Base-by-base conservation (phyloP, 2,797 vertebrate species). In the Remorina albescens region DNA sequence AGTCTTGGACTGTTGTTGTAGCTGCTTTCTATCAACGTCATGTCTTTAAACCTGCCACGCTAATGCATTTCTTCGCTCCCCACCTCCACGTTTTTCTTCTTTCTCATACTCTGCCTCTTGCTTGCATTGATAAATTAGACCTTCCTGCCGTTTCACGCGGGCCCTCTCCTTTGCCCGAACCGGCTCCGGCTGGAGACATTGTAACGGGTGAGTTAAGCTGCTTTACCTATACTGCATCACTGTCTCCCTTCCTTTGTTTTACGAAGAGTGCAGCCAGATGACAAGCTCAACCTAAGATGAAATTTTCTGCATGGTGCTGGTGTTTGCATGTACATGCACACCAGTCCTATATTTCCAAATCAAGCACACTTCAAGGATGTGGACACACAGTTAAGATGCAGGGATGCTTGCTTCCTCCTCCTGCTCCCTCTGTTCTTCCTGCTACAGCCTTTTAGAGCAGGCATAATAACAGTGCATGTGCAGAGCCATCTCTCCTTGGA, bases 161-260 rank as follows among this genome's bases (percentile, higher is more conserved):
- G 91, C 95, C 96, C 81, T 98, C 98, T 92, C 98, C 97, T 83
- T 95, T 97, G 91, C 98, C 98, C 80, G 98, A 98, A 88, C 95
- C 91, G 81, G 91, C 91, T 90, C 90, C 95, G 81, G 95, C 94
- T 85, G 97, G 94, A 92, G 97, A 99, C 94, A 93, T 94, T n/a
- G 85, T 98, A 87, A 97, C 95, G 44, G 97, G 94, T 94, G 91
- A 98, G 97, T 96, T 76, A 70, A 86, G 92, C 78, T 81, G 84
- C 84, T 80, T 83, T 66, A 65, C 62, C 53, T 76, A 49, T n/a
- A 81, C 84, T 78, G 84, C 86, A 79, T 85, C 80, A 56, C 67
- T 81, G 72, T 89, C 95, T 69, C 94, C 76, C 79, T 67, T 49
- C 93, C 93, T 94, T 87, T 93, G 12, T 49, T 77, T 85, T 4